phyloP scores from a whole-genome alignment of 2,888 invertebrate species.

The Nebria brevicollis region DNA sequence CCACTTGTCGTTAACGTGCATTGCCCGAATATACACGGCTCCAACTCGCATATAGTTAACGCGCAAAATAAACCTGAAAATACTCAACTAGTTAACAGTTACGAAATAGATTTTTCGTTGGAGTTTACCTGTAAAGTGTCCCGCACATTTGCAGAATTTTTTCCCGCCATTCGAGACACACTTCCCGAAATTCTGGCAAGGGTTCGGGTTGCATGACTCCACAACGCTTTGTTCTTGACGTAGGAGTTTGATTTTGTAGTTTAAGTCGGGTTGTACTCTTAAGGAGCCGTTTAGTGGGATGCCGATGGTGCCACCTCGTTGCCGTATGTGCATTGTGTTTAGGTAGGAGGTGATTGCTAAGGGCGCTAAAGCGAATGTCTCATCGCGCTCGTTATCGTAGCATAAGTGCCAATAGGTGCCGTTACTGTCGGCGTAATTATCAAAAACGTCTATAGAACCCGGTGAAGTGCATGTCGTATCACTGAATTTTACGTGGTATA shows the following conservation, averaged over 20 bases:
- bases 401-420: slow-evolving; percentile 78
- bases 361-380: slow-evolving; percentile 60
- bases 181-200: slow-evolving; percentile 76
- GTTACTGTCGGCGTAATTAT: slow-evolving; percentile 77
- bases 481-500: slow-evolving; percentile 64
- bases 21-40: slow-evolving; percentile 74
- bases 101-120: neutral
- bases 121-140: slow-evolving; percentile 75
- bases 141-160: slow-evolving; percentile 75
- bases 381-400: slow-evolving; percentile 57
- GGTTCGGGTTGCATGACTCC: slow-evolving; percentile 78
- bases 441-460: slow-evolving; percentile 64
- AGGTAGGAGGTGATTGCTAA: slow-evolving; percentile 75
- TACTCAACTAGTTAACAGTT: neutral
- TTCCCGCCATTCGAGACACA: slow-evolving; percentile 70
- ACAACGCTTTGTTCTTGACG: slow-evolving; percentile 69
- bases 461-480: slow-evolving; percentile 58
- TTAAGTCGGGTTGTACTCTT: slow-evolving; percentile 71
- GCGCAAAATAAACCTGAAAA: slow-evolving; percentile 78
- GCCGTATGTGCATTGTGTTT: slow-evolving; percentile 72
- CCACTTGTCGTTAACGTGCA: slow-evolving; percentile 68
- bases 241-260: slow-evolving; percentile 73
- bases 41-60: slow-evolving; percentile 78
- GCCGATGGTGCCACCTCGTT: slow-evolving; percentile 63
- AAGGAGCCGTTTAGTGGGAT: slow-evolving; percentile 72